phyloP scores from a whole-genome alignment of 2,113 vertebrate species.

The Cynoglossus semilaevis region DNA sequence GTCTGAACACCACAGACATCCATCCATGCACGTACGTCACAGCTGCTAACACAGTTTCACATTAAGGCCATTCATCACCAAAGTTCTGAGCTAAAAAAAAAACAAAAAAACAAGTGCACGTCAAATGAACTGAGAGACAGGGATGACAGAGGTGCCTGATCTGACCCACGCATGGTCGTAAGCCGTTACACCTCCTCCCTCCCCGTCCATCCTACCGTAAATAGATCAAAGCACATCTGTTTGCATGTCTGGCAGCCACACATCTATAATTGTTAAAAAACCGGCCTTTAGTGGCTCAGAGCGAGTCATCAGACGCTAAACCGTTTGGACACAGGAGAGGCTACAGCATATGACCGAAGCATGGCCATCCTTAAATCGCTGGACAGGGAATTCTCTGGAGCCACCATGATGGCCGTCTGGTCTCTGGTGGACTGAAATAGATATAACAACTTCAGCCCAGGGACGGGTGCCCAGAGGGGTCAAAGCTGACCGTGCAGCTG shows the following conservation, averaged over 20 bases:
- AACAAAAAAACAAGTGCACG: conserved; percentile 58
- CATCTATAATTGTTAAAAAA: conserved; percentile 72
- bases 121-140: conserved; percentile 68
- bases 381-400: conserved; percentile 67
- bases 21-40: neutral
- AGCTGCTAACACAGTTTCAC: conserved; percentile 11
- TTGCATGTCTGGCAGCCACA: conserved; percentile 69
- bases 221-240: conserved; percentile 79
- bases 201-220: conserved; percentile 59
- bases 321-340: conserved; percentile 72
- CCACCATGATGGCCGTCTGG: conserved; percentile 59
- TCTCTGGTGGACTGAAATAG: conserved; percentile 75
- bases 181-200: conserved; percentile 45
- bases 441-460: conserved; percentile 71
- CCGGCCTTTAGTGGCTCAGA: conserved; percentile 67
- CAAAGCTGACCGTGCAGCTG: conserved; percentile 61
- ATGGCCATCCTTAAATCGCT: conserved; percentile 54
- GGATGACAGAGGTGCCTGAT: conserved; percentile 63
- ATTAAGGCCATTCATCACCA: conserved; percentile 34
- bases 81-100: conserved; percentile 23
- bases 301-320: conserved; percentile 71
- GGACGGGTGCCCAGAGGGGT: conserved; percentile 49
- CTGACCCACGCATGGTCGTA: conserved; percentile 67
- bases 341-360: conserved; percentile 66
- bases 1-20: neutral